Conservation (phyloP, 1,140 invertebrate genomes). For the Elymnias hypermnestra region DNA sequence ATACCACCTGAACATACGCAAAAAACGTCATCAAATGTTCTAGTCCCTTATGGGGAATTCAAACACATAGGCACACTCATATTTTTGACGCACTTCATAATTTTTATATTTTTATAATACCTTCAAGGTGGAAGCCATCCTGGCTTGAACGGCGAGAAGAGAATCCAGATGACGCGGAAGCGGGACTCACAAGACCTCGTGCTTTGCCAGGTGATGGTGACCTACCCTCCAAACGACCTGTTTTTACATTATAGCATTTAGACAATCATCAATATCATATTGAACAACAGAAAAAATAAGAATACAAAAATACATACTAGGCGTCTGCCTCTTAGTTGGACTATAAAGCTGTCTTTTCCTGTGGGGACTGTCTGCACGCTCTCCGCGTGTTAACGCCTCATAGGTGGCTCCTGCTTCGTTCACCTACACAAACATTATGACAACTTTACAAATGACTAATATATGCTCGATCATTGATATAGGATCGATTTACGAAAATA, state of each 20-base stretch:
- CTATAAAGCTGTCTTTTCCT: slow-evolving; percentile 81
- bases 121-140: slow-evolving; percentile 92
- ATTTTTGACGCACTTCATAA: no score
- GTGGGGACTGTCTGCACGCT: slow-evolving; percentile 84
- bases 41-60: no score
- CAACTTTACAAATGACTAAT: neutral
- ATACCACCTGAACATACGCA: no score
- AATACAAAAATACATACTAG: slow-evolving; percentile 72
- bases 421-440: slow-evolving; percentile 75
- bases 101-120: no score
- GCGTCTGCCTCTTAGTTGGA: slow-evolving; percentile 84
- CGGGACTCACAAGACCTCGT: slow-evolving; percentile 77
- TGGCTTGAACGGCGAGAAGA: slow-evolving; percentile 93
- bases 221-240: slow-evolving; percentile 84
- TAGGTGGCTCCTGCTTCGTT: slow-evolving; percentile 92
- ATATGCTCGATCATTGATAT: neutral
- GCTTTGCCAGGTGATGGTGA: slow-evolving; percentile 89
- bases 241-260: no score
- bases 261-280: no score
- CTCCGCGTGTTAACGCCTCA: slow-evolving; percentile 86
- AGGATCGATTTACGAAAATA: no score
- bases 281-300: no score
- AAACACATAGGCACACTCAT: no score
- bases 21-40: no score
- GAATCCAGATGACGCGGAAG: slow-evolving; percentile 93